Percentiles rank a stretch among this genome's conserved stretches.
These are phyloP conservation scores for Oreamnos americanus DNA, from an alignment of 2,113 vertebrate genomes.

Conservation along the genomic window DNA sequence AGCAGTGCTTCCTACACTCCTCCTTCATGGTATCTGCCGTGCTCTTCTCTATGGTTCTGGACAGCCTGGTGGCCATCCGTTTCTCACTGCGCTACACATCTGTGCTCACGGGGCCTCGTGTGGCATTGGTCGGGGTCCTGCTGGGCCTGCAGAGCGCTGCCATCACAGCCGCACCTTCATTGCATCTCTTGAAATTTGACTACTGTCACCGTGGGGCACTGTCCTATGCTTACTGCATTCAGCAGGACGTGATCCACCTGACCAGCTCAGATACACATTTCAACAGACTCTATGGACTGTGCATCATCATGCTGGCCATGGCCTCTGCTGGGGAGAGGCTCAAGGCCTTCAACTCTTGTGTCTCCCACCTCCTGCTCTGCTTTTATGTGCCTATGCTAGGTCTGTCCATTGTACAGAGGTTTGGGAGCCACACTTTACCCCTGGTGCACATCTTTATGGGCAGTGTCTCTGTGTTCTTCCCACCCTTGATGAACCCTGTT, in stretches of 20 bases:
- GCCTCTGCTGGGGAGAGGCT: not conserved
- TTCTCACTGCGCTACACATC: not conserved
- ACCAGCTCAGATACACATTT: conserved; percentile 3
- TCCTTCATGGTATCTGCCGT: conserved; percentile 15
- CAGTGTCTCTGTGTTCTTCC: conserved; percentile 7
- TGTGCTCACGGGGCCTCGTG: not conserved
- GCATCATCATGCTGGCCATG: not conserved
- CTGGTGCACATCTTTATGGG: conserved; percentile 2
- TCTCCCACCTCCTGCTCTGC: conserved; percentile 26
- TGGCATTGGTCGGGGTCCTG: not conserved
- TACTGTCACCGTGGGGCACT: not conserved
- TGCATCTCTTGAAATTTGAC: conserved; percentile 1
- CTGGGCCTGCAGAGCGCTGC: not conserved
- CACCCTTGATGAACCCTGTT: not conserved
- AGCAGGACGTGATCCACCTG: conserved; percentile 23
- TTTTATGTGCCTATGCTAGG: not conserved
- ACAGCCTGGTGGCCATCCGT: not conserved
- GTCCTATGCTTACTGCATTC: conserved; percentile 28
- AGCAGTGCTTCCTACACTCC: conserved; percentile 24
- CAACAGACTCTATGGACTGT: conserved; percentile 15
- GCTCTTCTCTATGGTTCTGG: conserved; percentile 17
- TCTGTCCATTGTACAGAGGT: not conserved
- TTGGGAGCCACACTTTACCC: not conserved
- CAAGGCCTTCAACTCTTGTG: not conserved
- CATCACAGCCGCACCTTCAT: not conserved